Conservation (phyloP, 2,888 invertebrate species). For the Tigriopus californicus region DNA sequence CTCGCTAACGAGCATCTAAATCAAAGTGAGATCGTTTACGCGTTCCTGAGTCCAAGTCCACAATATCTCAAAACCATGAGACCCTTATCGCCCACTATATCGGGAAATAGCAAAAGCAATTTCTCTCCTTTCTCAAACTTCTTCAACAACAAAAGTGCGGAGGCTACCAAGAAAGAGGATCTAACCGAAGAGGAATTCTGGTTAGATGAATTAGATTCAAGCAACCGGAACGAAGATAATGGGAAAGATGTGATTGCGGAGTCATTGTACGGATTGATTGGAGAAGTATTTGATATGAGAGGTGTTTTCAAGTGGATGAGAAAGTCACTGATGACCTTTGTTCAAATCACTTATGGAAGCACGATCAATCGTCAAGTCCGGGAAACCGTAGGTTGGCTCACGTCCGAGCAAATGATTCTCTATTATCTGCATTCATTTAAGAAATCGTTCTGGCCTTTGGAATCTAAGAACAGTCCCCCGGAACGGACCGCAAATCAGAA, state of each 20-base stretch:
- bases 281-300: constrained; percentile 73
- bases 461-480: constrained; percentile 16
- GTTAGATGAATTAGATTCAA: not conserved
- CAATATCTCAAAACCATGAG: constrained; percentile 42
- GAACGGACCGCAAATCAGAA: not conserved
- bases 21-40: constrained; percentile 71
- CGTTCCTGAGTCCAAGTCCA: constrained; percentile 77
- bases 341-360: constrained; percentile 75
- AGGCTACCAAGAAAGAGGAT: constrained; percentile 19
- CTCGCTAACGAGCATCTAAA: constrained; percentile 67
- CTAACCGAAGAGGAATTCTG: constrained; percentile 13
- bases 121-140: constrained; percentile 49
- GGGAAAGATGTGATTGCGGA: constrained; percentile 71
- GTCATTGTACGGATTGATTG: constrained; percentile 64
- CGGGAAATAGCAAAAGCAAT: constrained; percentile 28
- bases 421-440: constrained; percentile 62
- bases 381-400: constrained; percentile 65
- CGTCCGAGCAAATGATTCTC: constrained; percentile 75
- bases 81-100: constrained; percentile 38
- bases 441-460: constrained; percentile 36
- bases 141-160: constrained; percentile 23
- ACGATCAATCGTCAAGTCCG: constrained; percentile 69
- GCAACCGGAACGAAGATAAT: constrained; percentile 26
- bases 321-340: constrained; percentile 69
- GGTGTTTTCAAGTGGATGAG: constrained; percentile 73